Evolutionary conservation across 1,140 invertebrate species (phyloP), one percentile per base, ranked within the genome.

Genomic region (Agrypnia vestita): DNA sequence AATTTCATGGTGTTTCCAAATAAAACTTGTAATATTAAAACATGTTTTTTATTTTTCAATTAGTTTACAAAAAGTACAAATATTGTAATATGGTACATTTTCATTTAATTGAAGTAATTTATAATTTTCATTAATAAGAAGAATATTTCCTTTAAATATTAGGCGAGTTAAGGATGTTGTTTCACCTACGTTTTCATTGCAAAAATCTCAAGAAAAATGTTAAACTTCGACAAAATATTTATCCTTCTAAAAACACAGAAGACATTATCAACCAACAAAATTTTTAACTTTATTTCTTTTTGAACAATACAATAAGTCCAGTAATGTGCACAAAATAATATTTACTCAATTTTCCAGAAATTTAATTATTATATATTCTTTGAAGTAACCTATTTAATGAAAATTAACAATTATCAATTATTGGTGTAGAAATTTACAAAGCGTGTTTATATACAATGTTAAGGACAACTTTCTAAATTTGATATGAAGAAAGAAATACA

Each of bases 361-460:
- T n/a, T n/a, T n/a, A n/a, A n/a, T n/a, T n/a, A n/a, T n/a, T n/a
- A n/a, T n/a, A n/a, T 61, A 25, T 19, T 25, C 6, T 6, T n/a
- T n/a, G n/a, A n/a, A n/a, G n/a, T n/a, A n/a, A n/a, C 25, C 6
- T 35, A 35, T 6, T 35, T 35, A 35, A 35, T 35, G 25, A 35
- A 35, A 35, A 35, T 35, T 35, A 35, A 35, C 6, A 35, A 35
- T 35, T 35, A 35, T 35, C n/a, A 72, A 78, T 11, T 35, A 79
- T 15, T 53, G 17, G 47, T 76, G 64, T 55, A 56, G 47, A 80
- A 73, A 82, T 82, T 62, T 77, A 80, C 81, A 82, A 82, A 80
- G 75, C 61, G 46, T 53, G 43, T 77, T 75, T 80, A 80, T 80
- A 25, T 80, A 80, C 79, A 80, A 77, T 25, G 53, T 61, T 55